Conservation (phyloP, 2,113 vertebrate species). For the Cyphomyrus discorhynchus region DNA sequence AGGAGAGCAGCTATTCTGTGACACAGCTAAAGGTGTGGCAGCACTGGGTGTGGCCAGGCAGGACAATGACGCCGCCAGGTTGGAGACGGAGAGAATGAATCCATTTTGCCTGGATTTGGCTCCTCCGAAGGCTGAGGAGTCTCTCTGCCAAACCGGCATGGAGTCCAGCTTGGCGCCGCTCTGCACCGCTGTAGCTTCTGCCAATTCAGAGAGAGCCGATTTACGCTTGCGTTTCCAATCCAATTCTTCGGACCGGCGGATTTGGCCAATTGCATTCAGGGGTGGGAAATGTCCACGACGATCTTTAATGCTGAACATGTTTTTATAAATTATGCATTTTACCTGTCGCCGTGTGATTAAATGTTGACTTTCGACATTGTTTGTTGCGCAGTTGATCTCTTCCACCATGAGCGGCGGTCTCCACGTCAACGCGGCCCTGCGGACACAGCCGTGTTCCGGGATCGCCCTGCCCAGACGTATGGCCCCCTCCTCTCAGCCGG, state of each 20-base stretch:
- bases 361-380: neutral
- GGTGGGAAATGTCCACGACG: neutral
- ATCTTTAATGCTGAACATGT: neutral
- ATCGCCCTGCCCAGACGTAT: conserved; percentile 46
- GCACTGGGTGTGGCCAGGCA: neutral
- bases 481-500: conserved; percentile 43
- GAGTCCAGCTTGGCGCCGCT: neutral
- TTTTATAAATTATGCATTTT: neutral
- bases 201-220: neutral
- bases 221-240: neutral
- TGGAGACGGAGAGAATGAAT: neutral
- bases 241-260: neutral
- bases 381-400: conserved; percentile 29
- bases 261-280: neutral
- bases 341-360: neutral
- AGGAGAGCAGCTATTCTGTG: neutral
- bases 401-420: conserved; percentile 46
- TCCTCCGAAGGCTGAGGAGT: neutral
- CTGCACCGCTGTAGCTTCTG: neutral
- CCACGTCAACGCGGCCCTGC: conserved; percentile 48
- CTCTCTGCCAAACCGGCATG: neutral
- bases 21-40: neutral
- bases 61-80: neutral
- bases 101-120: neutral
- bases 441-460: conserved; percentile 39